phyloP scores from a whole-genome alignment of 2,797 vertebrate species.

The Microtus obscurus region DNA sequence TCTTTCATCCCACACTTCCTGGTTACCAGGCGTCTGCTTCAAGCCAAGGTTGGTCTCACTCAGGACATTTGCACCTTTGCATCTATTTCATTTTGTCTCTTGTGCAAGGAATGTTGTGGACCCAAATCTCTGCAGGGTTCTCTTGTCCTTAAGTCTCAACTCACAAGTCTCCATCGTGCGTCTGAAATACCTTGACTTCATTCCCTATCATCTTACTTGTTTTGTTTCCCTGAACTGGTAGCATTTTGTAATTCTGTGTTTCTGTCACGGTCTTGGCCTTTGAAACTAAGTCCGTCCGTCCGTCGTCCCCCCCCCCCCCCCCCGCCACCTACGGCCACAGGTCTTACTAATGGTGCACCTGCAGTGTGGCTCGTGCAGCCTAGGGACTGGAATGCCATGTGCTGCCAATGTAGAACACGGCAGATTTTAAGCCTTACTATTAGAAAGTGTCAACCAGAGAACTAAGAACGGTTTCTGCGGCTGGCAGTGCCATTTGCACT shows the following conservation, averaged over 20 bases:
- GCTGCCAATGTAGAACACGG: neutral
- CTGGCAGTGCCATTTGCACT: neutral
- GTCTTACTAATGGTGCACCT: neutral
- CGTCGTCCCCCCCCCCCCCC: too few relatives aligned
- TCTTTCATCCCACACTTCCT: neutral
- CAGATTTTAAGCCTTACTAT: neutral
- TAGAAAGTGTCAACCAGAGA: neutral
- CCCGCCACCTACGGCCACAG: neutral
- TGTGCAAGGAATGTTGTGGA: neutral
- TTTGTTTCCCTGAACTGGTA: neutral
- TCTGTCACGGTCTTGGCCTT: neutral
- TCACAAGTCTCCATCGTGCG: neutral
- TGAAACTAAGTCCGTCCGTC: neutral
- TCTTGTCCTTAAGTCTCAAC: neutral
- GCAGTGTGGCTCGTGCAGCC: neutral
- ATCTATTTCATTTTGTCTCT: neutral
- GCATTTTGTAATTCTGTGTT: neutral
- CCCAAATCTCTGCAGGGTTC: neutral
- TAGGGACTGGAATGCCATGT: neutral
- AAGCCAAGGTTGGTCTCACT: neutral
- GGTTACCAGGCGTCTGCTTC: neutral
- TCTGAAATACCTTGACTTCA: slow-evolving; percentile 1
- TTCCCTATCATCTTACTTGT: neutral
- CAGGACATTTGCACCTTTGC: neutral
- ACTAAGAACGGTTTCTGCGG: neutral